Evolutionary conservation across 2,113 vertebrate species (phyloP).

Genomic region (Misgurnus mizolepis): DNA sequence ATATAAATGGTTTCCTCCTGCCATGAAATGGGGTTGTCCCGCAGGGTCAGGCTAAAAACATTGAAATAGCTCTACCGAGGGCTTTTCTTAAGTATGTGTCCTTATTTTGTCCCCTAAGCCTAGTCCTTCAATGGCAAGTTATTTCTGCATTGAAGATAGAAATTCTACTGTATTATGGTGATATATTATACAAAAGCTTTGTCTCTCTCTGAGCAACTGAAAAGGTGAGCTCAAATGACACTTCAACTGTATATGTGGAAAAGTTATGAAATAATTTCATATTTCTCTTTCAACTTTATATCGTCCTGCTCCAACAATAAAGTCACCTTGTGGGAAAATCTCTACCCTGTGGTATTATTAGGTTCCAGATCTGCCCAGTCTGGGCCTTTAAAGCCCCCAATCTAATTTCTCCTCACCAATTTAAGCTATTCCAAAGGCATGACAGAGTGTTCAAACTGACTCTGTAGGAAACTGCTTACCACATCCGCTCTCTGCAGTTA

Average conservation of each 20-base stretch:
- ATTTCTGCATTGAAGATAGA: neutral
- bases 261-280: neutral
- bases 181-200: neutral
- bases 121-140: slow-evolving; percentile 6
- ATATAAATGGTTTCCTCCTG: slow-evolving; percentile 27
- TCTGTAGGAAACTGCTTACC: slow-evolving; percentile 40
- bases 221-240: neutral
- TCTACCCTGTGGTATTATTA: slow-evolving; percentile 26
- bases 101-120: neutral
- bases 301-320: slow-evolving; percentile 28
- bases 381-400: slow-evolving; percentile 45
- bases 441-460: slow-evolving; percentile 30
- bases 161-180: slow-evolving; percentile 1
- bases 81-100: slow-evolving; percentile 15
- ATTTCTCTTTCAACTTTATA: slow-evolving; percentile 20
- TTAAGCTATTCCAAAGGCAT: slow-evolving; percentile 43
- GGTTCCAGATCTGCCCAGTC: slow-evolving; percentile 4
- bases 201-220: neutral
- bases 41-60: neutral
- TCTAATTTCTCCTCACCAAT: slow-evolving; percentile 46
- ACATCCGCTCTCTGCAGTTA: slow-evolving; percentile 43
- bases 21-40: slow-evolving; percentile 11
- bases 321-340: slow-evolving; percentile 26
- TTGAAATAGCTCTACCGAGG: neutral
- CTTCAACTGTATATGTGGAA: neutral